Conservation (phyloP, 2,888 invertebrate species). For the Ochropacha duplaris region DNA sequence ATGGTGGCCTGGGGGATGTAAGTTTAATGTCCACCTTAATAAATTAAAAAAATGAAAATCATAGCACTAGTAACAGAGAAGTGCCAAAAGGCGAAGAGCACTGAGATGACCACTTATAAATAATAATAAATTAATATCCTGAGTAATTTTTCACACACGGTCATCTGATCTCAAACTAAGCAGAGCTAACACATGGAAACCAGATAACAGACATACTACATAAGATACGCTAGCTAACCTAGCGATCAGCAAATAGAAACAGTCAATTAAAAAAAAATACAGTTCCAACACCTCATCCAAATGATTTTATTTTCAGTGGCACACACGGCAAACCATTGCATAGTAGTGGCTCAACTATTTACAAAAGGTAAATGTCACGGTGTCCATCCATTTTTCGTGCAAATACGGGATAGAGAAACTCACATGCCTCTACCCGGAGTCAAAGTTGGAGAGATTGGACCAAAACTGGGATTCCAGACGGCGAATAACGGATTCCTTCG, state of each 20-base stretch:
- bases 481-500: conserved; percentile 96
- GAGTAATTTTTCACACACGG: too few relatives aligned
- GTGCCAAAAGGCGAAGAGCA: too few relatives aligned
- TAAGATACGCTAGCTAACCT: too few relatives aligned
- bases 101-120: too few relatives aligned
- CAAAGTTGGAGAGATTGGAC: conserved; percentile 95
- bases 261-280: background rate
- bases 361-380: conserved; percentile 91
- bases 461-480: conserved; percentile 93
- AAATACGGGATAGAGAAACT: conserved; percentile 91
- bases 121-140: too few relatives aligned
- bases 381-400: conserved; percentile 95
- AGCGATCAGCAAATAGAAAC: too few relatives aligned
- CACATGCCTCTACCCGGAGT: conserved; percentile 93
- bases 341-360: conserved; percentile 94
- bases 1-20: conserved; percentile 98
- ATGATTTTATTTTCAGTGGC: conserved; percentile 86
- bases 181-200: too few relatives aligned
- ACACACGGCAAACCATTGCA: conserved; percentile 93
- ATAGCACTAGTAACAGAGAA: too few relatives aligned
- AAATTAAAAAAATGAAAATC: too few relatives aligned
- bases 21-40: conserved; percentile 57
- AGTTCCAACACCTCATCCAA: too few relatives aligned
- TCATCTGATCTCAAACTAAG: too few relatives aligned
- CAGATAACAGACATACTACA: too few relatives aligned